Conservation (phyloP, 1,140 invertebrate species). For the Neoseiulus cucumeris region DNA sequence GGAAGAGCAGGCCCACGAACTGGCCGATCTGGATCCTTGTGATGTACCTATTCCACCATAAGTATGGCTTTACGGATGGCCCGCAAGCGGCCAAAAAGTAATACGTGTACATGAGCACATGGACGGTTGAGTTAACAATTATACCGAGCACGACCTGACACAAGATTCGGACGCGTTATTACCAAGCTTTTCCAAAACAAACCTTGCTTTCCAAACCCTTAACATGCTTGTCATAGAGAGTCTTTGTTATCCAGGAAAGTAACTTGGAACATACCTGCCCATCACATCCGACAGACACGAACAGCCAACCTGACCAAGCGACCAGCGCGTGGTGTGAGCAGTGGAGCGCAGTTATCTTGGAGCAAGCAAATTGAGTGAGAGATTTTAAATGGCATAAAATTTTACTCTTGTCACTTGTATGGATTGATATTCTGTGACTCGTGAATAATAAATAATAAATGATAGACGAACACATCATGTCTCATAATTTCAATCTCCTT, state of each 20-base stretch:
- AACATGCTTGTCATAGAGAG: too few relatives aligned
- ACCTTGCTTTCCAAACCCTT: too few relatives aligned
- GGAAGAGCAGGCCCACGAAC: background rate
- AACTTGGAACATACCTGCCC: background rate
- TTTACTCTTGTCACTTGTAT: too few relatives aligned
- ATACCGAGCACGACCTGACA: background rate
- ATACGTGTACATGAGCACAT: conserved; percentile 57
- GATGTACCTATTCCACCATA: conserved; percentile 31
- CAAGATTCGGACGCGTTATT: conserved; percentile 14
- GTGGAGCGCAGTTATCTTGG: background rate
- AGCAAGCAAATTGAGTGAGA: background rate
- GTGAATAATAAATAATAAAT: too few relatives aligned
- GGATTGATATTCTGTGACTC: too few relatives aligned
- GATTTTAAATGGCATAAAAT: too few relatives aligned
- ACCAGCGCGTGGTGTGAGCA: background rate
- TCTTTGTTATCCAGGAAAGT: too few relatives aligned
- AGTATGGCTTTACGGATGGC: conserved; percentile 26
- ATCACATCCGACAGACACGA: background rate
- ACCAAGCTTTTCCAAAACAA: too few relatives aligned
- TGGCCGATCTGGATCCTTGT: conserved; percentile 22
- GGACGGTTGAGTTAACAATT: conserved; percentile 47
- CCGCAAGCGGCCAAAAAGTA: conserved; percentile 43
- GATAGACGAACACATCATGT: too few relatives aligned
- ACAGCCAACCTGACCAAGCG: conserved; percentile 5
- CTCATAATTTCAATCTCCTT: too few relatives aligned